A percentile compares a stretch with the other conserved stretches of the same genome.
These are phyloP conservation scores for Drosophila lacteicornis DNA, from an alignment of 1,140 invertebrate genomes.

Conservation along the genomic window DNA sequence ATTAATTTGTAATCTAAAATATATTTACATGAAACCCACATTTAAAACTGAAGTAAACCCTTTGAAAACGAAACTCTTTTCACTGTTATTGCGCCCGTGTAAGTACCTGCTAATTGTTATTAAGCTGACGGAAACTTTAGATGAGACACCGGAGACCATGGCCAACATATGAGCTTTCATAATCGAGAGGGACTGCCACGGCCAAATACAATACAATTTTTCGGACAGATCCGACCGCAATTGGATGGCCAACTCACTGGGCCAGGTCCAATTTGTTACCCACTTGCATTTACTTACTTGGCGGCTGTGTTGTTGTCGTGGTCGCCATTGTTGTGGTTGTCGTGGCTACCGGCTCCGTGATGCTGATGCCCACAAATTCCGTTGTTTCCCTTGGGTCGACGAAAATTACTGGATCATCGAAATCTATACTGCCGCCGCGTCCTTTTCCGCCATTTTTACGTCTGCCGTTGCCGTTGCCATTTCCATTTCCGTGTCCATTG, in stretches of 20 bases:
- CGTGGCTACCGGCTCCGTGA: constrained; percentile 85
- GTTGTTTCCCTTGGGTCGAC: constrained; percentile 86
- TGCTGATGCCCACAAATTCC: constrained; percentile 86
- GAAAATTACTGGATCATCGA: constrained; percentile 83
- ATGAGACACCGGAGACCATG: constrained; percentile 17
- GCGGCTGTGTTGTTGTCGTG: constrained; percentile 89
- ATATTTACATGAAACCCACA: too few relatives aligned
- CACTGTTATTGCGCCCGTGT: background rate
- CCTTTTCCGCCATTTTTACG: constrained; percentile 81
- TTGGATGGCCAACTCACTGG: constrained; percentile 20
- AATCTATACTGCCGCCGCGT: constrained; percentile 85
- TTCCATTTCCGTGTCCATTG: constrained; percentile 85
- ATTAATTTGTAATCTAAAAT: too few relatives aligned
- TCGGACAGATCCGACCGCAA: constrained; percentile 17
- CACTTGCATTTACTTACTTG: constrained; percentile 87
- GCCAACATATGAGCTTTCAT: background rate
- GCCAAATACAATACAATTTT: background rate
- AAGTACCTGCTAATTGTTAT: constrained; percentile 36
- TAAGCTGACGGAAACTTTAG: constrained; percentile 43
- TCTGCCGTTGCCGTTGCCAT: constrained; percentile 85
- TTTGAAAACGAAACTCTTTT: too few relatives aligned
- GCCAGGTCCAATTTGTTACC: constrained; percentile 33
- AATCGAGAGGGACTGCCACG: background rate
- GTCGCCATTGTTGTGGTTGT: constrained; percentile 86
- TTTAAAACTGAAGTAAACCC: too few relatives aligned